phyloP scores from a whole-genome alignment of 2,888 invertebrate genomes.

The Spodoptera picta region DNA sequence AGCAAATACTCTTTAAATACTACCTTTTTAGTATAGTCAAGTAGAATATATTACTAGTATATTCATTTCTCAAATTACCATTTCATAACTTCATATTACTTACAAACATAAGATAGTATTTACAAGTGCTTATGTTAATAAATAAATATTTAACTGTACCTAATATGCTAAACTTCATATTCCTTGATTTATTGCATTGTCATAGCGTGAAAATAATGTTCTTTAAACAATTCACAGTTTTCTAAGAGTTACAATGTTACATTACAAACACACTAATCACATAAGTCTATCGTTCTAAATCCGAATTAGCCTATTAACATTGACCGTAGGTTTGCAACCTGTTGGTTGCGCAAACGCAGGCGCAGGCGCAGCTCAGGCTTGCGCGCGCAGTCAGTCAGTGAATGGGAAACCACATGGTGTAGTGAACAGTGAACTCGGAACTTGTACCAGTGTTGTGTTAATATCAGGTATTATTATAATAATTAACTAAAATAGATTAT shows the following conservation, averaged over 20 bases:
- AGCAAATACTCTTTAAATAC: too few relatives aligned
- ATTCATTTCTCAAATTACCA: too few relatives aligned
- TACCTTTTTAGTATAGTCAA: too few relatives aligned
- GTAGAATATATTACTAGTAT: too few relatives aligned
- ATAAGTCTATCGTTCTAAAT: conserved; percentile 48
- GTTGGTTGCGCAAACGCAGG: conserved; percentile 53
- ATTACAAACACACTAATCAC: not conserved
- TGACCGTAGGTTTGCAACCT: conserved; percentile 62
- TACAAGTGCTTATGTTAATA: too few relatives aligned
- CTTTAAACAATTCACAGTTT: too few relatives aligned
- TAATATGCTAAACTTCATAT: too few relatives aligned
- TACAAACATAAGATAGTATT: too few relatives aligned
- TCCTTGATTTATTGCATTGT: too few relatives aligned
- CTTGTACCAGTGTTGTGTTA: conserved; percentile 50
- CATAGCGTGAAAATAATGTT: too few relatives aligned
- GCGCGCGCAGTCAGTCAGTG: conserved; percentile 58
- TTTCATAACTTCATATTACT: too few relatives aligned
- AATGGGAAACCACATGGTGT: conserved; percentile 53
- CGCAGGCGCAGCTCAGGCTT: conserved; percentile 49
- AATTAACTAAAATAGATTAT: conserved; percentile 5
- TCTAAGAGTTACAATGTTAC: not conserved
- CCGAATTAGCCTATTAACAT: conserved; percentile 67
- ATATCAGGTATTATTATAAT: conserved; percentile 39
- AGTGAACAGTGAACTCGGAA: conserved; percentile 46
- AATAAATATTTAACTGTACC: too few relatives aligned